Evolutionary conservation across 2,113 vertebrate genomes (phyloP).

Genomic region (Spilogale gracilis): DNA sequence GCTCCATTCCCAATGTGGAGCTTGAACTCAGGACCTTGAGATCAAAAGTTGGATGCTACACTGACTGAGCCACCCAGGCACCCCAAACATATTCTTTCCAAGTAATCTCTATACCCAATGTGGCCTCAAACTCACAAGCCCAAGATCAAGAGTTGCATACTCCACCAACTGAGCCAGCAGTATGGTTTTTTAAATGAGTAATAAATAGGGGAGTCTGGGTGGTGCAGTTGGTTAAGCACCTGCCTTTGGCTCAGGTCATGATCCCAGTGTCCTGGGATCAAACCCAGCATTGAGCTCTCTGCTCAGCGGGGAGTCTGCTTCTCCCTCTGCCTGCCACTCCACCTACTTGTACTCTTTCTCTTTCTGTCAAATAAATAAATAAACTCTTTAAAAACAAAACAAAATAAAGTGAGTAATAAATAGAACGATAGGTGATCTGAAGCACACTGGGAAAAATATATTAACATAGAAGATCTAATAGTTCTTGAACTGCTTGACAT

Average conservation of each 20-base stretch:
- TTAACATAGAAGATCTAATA: neutral
- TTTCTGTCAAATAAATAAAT: too few relatives aligned
- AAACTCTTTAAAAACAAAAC: too few relatives aligned
- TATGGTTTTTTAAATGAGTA: neutral
- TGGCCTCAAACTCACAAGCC: neutral
- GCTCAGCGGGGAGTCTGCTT: too few relatives aligned
- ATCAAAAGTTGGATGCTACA: neutral
- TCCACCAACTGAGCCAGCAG: neutral
- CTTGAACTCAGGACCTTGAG: neutral
- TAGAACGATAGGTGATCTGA: neutral
- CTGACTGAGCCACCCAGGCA: neutral
- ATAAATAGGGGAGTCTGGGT: neutral
- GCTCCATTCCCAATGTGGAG: neutral
- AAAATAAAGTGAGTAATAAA: neutral
- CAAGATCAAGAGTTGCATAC: neutral
- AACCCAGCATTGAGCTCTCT: too few relatives aligned
- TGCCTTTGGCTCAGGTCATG: too few relatives aligned
- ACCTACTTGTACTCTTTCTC: too few relatives aligned
- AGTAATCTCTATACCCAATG: neutral
- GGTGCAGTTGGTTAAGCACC: too few relatives aligned
- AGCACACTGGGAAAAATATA: neutral
- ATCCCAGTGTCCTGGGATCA: too few relatives aligned
- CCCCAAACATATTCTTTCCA: neutral
- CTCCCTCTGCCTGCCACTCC: too few relatives aligned
- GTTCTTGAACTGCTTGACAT: neutral